These are phyloP conservation scores for Agrenia bidenticulata DNA, from an alignment of 2,888 invertebrate genomes.

Conservation along the genomic window DNA sequence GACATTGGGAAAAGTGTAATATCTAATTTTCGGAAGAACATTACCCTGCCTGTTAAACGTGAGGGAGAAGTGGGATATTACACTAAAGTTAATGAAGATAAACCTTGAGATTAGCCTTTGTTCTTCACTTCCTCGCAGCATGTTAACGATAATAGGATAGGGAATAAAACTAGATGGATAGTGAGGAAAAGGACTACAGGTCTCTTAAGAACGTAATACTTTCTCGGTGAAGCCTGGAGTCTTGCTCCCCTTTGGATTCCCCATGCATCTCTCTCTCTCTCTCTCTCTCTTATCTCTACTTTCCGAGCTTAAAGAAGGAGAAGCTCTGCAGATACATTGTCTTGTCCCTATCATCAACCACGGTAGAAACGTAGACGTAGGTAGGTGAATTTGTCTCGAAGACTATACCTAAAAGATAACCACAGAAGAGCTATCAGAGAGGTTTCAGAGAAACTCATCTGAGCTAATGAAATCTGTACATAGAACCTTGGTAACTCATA, in stretches of 20 bases:
- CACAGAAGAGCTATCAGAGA: neutral
- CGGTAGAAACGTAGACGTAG: too few relatives aligned
- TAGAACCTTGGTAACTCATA: constrained; percentile 1
- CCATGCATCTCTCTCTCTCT: too few relatives aligned
- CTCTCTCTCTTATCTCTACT: too few relatives aligned
- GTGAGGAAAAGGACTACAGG: neutral
- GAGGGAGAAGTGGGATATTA: constrained; percentile 5
- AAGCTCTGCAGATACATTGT: too few relatives aligned
- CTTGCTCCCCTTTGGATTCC: neutral
- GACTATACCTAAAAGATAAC: neutral
- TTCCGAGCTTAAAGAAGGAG: too few relatives aligned
- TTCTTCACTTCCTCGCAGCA: constrained; percentile 13
- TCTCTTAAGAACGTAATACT: neutral
- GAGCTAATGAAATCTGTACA: constrained; percentile 7
- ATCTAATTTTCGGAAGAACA: too few relatives aligned
- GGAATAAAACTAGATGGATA: constrained; percentile 13
- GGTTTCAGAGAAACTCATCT: constrained; percentile 5
- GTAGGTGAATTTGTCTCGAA: neutral
- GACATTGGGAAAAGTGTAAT: too few relatives aligned
- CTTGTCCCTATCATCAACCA: too few relatives aligned
- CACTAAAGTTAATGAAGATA: constrained; percentile 18
- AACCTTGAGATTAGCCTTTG: constrained; percentile 19
- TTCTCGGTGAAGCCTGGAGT: neutral
- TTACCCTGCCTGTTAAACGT: neutral
- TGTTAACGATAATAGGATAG: constrained; percentile 18